These are phyloP conservation scores for Drosophila antonietae DNA, from an alignment of 2,888 invertebrate species.

Conservation along the genomic window DNA sequence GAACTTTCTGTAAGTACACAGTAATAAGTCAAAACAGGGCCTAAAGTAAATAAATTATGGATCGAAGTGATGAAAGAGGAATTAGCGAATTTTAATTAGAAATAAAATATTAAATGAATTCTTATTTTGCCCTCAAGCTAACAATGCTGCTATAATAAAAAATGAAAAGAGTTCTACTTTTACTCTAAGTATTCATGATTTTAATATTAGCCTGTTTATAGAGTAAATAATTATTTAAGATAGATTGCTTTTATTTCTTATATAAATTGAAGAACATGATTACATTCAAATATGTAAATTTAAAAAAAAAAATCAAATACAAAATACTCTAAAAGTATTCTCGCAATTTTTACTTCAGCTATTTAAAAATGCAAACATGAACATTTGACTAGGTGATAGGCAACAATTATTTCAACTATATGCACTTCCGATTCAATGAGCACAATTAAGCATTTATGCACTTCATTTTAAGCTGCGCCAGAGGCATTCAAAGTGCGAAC, in stretches of 20 bases:
- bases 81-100: not conserved
- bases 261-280: too few species aligned
- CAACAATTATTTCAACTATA: conserved; percentile 22
- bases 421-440: conserved; percentile 42
- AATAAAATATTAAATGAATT: not conserved
- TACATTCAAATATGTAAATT: too few species aligned
- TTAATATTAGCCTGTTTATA: not conserved
- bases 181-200: not conserved
- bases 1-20: not conserved
- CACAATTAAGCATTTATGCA: conserved; percentile 63
- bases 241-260: too few species aligned
- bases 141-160: not conserved
- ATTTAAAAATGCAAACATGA: not conserved
- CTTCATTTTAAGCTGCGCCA: conserved; percentile 39
- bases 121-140: not conserved
- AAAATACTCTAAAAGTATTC: too few species aligned
- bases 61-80: not conserved
- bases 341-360: not conserved
- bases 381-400: too few species aligned
- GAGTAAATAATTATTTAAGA: not conserved
- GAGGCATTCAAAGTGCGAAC: conserved; percentile 20
- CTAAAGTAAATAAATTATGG: not conserved
- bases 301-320: too few species aligned
- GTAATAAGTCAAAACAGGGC: not conserved
- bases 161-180: not conserved